phyloP scores from a whole-genome alignment of 2,888 invertebrate species.

The Platynereis dumerilii region DNA sequence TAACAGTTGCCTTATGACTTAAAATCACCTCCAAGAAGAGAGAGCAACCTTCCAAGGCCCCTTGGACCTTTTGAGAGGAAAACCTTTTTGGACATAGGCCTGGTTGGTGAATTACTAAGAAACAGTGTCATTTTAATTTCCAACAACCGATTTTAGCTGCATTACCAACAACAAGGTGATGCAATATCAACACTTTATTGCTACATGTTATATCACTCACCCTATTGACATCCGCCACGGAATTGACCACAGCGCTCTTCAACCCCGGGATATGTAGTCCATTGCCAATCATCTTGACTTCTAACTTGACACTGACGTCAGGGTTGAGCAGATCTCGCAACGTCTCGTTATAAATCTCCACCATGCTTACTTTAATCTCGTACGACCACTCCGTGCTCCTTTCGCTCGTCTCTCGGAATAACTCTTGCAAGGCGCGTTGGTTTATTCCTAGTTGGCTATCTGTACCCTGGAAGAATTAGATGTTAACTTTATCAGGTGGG shows the following conservation, averaged over 20 bases:
- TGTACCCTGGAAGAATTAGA: slow-evolving; percentile 59
- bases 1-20: no score
- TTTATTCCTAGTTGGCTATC: slow-evolving; percentile 63
- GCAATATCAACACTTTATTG: no score
- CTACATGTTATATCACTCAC: no score
- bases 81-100: no score
- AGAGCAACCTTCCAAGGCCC: no score
- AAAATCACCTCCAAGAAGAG: no score
- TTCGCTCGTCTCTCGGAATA: slow-evolving; percentile 58
- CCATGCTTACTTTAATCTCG: slow-evolving; percentile 66
- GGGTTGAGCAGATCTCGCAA: slow-evolving; percentile 65
- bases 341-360: slow-evolving; percentile 87
- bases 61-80: no score
- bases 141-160: no score
- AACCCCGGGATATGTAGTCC: slow-evolving; percentile 61
- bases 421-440: slow-evolving; percentile 60
- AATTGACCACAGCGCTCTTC: slow-evolving; percentile 48
- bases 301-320: slow-evolving; percentile 59
- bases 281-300: slow-evolving; percentile 65
- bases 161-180: no score
- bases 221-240: slow-evolving; percentile 57
- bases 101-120: no score
- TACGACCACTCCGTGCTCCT: slow-evolving; percentile 59
- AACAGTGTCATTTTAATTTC: no score
- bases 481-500: no score